Percentiles rank a stretch among this genome's conserved stretches.
Conservation (phyloP, 2,888 invertebrate species). For the Rotaria magnacalcarata region DNA sequence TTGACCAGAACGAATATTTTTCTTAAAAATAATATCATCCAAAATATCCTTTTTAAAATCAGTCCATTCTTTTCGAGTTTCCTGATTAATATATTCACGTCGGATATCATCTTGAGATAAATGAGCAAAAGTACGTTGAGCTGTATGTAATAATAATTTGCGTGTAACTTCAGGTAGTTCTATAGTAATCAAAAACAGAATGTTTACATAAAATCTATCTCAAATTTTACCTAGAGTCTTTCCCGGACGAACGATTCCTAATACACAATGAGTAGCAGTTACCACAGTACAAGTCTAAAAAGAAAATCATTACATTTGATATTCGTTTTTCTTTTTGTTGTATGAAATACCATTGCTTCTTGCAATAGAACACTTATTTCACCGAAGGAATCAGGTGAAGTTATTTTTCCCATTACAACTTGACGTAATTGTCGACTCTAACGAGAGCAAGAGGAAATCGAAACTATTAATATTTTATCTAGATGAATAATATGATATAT, state of each 20-base stretch:
- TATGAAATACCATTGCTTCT: slow-evolving; percentile 38
- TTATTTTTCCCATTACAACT: slow-evolving; percentile 45
- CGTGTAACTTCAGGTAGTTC: slow-evolving; percentile 39
- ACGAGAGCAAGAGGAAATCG: neutral
- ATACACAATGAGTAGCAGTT: slow-evolving; percentile 38
- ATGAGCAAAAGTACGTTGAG: slow-evolving; percentile 41
- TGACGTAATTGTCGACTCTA: slow-evolving; percentile 35
- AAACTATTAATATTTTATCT: too few relatives aligned
- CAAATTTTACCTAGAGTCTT: neutral
- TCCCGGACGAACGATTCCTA: slow-evolving; percentile 40
- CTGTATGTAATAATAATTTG: slow-evolving; percentile 40
- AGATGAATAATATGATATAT: neutral
- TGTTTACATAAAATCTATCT: too few relatives aligned
- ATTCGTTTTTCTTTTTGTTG: neutral
- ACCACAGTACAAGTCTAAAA: slow-evolving; percentile 42
- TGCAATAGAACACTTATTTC: slow-evolving; percentile 43
- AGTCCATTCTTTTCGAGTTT: slow-evolving; percentile 46
- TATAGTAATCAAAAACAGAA: neutral
- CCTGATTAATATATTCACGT: slow-evolving; percentile 42
- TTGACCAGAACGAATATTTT: slow-evolving; percentile 31
- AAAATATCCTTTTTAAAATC: slow-evolving; percentile 44
- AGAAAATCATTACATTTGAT: neutral
- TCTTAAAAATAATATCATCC: slow-evolving; percentile 33
- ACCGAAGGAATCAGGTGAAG: slow-evolving; percentile 41
- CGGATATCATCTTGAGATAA: slow-evolving; percentile 41